These are phyloP conservation scores for Machimus rusticus DNA, from an alignment of 2,888 invertebrate species.

Conservation along the genomic window DNA sequence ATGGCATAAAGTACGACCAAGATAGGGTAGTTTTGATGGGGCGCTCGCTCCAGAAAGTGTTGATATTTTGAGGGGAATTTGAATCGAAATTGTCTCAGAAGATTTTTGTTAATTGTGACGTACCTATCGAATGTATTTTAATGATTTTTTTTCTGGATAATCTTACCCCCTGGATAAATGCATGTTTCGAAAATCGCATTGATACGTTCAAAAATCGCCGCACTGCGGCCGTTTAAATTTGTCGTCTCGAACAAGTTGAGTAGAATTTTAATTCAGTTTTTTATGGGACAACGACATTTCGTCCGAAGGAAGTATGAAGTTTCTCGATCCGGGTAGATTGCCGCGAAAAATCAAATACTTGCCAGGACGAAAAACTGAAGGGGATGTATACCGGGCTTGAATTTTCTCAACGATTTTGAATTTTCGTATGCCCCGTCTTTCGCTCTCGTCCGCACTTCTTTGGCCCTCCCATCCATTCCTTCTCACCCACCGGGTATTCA, in stretches of 20 bases:
- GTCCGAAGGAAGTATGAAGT: slow-evolving; percentile 45
- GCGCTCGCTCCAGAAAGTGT: slow-evolving; percentile 46
- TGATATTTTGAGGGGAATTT: slow-evolving; percentile 43
- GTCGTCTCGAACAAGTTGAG: slow-evolving; percentile 32
- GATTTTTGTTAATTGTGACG: slow-evolving; percentile 25
- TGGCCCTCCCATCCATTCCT: slow-evolving; percentile 10
- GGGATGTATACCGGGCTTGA: slow-evolving; percentile 48
- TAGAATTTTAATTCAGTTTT: slow-evolving; percentile 46
- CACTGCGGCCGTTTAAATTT: slow-evolving; percentile 1
- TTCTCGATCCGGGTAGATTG: slow-evolving; percentile 9
- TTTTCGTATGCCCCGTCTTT: slow-evolving; percentile 44
- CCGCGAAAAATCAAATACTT: slow-evolving; percentile 41
- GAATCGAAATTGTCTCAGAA: slow-evolving; percentile 22
- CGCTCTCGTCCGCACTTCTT: slow-evolving; percentile 39
- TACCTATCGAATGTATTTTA: background rate
- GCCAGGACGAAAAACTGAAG: slow-evolving; percentile 46
- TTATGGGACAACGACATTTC: slow-evolving; percentile 50
- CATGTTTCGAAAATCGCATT: background rate
- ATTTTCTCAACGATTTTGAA: slow-evolving; percentile 48
- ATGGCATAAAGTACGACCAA: background rate
- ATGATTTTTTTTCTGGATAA: background rate
- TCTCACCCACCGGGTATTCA: slow-evolving; percentile 41
- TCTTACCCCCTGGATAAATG: background rate
- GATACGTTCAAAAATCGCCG: background rate
- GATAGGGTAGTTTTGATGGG: slow-evolving; percentile 30